These are phyloP conservation scores for Esox masquinongy DNA, from an alignment of 2,797 vertebrate genomes.

Conservation along the genomic window DNA sequence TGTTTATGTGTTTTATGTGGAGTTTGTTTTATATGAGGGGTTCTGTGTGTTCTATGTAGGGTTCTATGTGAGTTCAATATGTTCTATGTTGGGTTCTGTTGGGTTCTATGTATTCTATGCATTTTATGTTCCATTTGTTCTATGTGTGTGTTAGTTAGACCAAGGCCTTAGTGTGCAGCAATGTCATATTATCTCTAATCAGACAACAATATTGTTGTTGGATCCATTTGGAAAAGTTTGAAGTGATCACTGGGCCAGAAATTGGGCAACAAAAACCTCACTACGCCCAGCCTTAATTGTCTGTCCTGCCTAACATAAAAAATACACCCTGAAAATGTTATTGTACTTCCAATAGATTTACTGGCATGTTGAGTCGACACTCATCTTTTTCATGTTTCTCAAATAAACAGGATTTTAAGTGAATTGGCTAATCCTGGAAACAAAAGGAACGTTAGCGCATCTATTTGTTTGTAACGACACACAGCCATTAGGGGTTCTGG, in stretches of 20 bases:
- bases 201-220: background rate
- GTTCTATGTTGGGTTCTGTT: background rate
- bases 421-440: background rate
- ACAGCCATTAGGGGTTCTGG: background rate
- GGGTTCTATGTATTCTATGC: background rate
- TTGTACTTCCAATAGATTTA: constrained; percentile 20
- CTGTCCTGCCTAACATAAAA: constrained; percentile 51
- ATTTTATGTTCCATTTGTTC: background rate
- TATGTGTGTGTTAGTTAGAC: background rate
- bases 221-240: constrained; percentile 26
- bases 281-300: constrained; percentile 63
- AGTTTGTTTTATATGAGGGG: background rate
- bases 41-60: background rate
- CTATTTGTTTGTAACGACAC: background rate
- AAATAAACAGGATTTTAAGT: background rate
- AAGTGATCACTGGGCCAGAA: constrained; percentile 47
- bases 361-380: background rate
- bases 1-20: no score
- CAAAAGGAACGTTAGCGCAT: background rate
- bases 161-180: background rate
- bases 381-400: background rate
- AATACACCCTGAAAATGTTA: constrained; percentile 14
- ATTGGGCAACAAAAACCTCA: constrained; percentile 62
- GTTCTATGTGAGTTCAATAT: background rate
- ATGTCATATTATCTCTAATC: background rate